Conservation (phyloP, 2,797 vertebrate genomes). For the Brachyrhaphis roseni region DNA sequence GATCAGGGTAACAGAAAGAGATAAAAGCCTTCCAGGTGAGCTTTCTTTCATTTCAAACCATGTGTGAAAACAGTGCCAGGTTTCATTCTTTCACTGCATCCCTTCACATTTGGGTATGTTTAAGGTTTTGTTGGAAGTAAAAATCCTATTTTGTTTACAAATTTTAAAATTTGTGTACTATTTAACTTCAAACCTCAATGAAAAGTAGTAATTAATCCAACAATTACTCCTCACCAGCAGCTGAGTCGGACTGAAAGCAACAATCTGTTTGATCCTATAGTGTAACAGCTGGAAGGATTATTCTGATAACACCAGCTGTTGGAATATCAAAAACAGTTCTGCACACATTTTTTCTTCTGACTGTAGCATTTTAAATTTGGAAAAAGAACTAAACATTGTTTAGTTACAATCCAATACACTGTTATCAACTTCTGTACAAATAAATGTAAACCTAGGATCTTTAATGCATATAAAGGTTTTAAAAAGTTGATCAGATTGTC, state of each 20-base stretch:
- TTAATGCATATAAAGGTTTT: not conserved
- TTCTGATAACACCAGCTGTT: not conserved
- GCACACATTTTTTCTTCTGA: not conserved
- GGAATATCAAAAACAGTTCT: not conserved
- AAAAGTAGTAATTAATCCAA: not conserved
- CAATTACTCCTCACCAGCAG: not conserved
- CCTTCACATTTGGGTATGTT: not conserved
- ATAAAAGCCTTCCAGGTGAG: constrained; percentile 30
- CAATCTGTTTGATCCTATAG: not conserved
- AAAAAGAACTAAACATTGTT: not conserved
- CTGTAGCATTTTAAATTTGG: not conserved
- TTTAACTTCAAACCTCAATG: not conserved
- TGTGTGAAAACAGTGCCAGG: no score
- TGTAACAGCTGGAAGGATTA: not conserved
- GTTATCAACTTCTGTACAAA: not conserved
- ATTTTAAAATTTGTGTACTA: not conserved
- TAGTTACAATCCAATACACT: not conserved
- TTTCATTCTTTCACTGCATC: not conserved
- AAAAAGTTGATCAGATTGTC: not conserved
- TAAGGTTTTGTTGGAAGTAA: not conserved
- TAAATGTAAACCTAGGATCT: not conserved
- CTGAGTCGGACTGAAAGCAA: not conserved
- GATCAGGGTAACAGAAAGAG: constrained; percentile 18
- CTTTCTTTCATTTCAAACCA: constrained; percentile 10
- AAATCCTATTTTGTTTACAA: not conserved